A percentile compares a stretch with the other conserved stretches of the same genome.
Evolutionary conservation across 2,797 vertebrate genomes (phyloP).

Genomic region (Odontamblyopus rebecca): DNA sequence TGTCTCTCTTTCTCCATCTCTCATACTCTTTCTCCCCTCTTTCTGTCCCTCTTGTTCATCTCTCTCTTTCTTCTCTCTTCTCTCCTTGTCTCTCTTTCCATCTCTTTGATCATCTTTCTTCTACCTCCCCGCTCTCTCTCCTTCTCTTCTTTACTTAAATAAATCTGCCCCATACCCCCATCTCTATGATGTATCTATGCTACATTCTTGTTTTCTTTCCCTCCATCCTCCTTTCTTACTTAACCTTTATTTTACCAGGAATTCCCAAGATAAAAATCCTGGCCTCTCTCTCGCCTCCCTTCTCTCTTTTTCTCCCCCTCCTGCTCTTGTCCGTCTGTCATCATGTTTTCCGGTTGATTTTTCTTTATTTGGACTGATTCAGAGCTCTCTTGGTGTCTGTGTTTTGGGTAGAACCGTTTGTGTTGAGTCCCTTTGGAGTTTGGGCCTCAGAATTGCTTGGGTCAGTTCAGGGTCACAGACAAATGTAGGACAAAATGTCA

Average conservation of each 20-base stretch:
- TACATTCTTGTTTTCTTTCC: too few relatives aligned
- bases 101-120: too few relatives aligned
- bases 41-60: background rate
- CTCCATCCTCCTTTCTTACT: too few relatives aligned
- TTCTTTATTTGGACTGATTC: slow-evolving; percentile 30
- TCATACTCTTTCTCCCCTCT: background rate
- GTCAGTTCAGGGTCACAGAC: slow-evolving; percentile 49
- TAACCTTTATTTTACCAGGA: too few relatives aligned
- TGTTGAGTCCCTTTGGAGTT: slow-evolving; percentile 35
- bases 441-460: slow-evolving; percentile 27
- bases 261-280: too few relatives aligned
- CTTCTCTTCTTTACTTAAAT: too few relatives aligned
- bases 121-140: too few relatives aligned
- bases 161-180: too few relatives aligned
- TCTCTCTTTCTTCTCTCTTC: background rate
- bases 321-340: slow-evolving; percentile 33
- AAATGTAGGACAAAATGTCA: too few relatives aligned
- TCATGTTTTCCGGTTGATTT: slow-evolving; percentile 24
- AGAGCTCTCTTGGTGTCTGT: slow-evolving; percentile 21
- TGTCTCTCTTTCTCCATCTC: background rate
- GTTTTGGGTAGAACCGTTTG: slow-evolving; percentile 31
- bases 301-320: background rate
- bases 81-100: background rate
- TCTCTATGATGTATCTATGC: too few relatives aligned
- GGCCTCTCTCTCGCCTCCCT: background rate